phyloP scores from a whole-genome alignment of 2,113 vertebrate genomes.

The Patagioenas fasciata region DNA sequence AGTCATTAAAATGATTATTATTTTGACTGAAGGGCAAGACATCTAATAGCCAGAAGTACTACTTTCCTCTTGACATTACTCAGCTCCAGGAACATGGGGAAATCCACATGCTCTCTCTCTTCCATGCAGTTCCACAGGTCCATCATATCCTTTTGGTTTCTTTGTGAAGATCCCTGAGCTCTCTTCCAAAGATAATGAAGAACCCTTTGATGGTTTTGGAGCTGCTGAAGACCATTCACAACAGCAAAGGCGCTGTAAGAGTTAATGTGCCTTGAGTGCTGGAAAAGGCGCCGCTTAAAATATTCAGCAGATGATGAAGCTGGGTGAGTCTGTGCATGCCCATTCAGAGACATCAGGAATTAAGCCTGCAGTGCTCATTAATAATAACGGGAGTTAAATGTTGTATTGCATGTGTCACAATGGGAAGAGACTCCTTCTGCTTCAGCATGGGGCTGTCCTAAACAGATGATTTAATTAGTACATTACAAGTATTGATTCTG shows the following conservation, averaged over 20 bases:
- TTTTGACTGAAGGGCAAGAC: neutral
- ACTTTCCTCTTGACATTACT: neutral
- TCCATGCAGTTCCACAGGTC: neutral
- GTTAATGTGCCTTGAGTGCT: neutral
- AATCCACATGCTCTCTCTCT: neutral
- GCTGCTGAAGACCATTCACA: neutral
- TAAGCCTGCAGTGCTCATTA: constrained; percentile 56
- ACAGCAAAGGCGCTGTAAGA: neutral
- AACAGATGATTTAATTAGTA: constrained; percentile 59
- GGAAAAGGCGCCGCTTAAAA: neutral
- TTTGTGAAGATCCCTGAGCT: neutral
- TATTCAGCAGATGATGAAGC: neutral
- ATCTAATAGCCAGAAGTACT: neutral
- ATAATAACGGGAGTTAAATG: constrained; percentile 62
- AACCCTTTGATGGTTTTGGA: neutral
- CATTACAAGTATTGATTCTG: constrained; percentile 55
- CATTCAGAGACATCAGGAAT: constrained; percentile 43
- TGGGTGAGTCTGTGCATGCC: neutral
- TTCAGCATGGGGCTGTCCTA: constrained; percentile 45
- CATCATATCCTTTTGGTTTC: neutral
- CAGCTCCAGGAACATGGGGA: neutral
- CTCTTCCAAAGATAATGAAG: neutral
- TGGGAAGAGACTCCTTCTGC: neutral
- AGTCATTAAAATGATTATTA: neutral
- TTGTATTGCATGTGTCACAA: neutral